Base-by-base conservation (phyloP, 2,888 invertebrate species). In the Yponomeuta malinellus region DNA sequence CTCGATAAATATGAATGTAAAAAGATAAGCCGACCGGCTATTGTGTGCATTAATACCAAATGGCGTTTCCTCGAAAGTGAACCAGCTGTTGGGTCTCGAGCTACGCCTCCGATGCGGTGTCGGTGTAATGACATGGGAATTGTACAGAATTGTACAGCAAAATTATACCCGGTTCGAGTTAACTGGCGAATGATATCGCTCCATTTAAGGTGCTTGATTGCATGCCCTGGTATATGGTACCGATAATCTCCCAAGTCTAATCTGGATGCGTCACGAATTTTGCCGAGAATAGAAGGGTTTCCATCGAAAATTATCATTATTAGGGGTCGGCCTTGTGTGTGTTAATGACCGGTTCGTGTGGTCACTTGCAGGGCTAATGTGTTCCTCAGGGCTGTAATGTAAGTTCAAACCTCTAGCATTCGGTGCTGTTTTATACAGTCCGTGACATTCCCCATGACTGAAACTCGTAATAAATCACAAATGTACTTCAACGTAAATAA, bases 141-240 rank as follows among this genome's bases (percentile, higher is more conserved):
- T 48, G 68, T 68, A 67, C 43, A 43, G 43, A 43, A 67, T 67
- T 33, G 9, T 31, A 43, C 48, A 43, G 23, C 33, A 43, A 68
- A 68, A 68, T 68, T 68, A 68, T 68, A 68, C 68, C 43, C 68
- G 68, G 15, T 48, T 23, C 48, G 43, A 43, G 68, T n/a, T 68
- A 68, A 68, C 68, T 48, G 68, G 43, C 48, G 37, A 43, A 48
- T 68, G 68, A 68, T 68, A 48, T 48, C 23, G 43, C 48, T 43
- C 68, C 68, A n/a, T 68, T 68, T 68, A 68, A 23, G 68, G 68
- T 48, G 29, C 33, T 12, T 65, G 65, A 65, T 65, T 65, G 65
- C 33, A 12, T 9, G 65, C 31, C 12, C 31, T 31, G 65, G 31
- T 29, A 10, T 59, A 59, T 33, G 65, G 65, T 31, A 1, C 33